Evolutionary conservation across 2,113 vertebrate species (phyloP).

Genomic region (Thunnus thynnus): DNA sequence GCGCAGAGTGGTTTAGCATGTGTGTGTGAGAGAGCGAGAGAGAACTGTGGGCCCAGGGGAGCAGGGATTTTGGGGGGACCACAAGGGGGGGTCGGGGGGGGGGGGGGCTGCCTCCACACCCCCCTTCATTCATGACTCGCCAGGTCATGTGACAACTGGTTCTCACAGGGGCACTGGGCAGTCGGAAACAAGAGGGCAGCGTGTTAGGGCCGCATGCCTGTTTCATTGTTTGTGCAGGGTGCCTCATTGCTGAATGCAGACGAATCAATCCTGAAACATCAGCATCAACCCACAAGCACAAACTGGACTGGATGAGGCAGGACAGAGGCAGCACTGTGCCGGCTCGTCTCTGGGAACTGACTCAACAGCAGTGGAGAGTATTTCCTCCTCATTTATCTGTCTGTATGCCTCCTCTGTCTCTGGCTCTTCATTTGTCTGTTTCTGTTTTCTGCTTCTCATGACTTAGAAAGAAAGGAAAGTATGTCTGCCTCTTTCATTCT

Average conservation of each 20-base stretch:
- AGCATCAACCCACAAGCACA: constrained; percentile 61
- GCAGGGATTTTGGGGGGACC: constrained; percentile 42
- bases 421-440: constrained; percentile 48
- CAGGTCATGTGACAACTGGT: constrained; percentile 76
- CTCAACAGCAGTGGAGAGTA: constrained; percentile 40
- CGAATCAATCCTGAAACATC: constrained; percentile 78
- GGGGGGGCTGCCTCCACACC: constrained; percentile 12
- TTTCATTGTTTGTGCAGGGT: constrained; percentile 73
- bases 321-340: constrained; percentile 69
- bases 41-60: constrained; percentile 31
- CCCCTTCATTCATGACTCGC: constrained; percentile 42
- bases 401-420: constrained; percentile 51
- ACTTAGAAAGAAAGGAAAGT: constrained; percentile 25
- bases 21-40: constrained; percentile 19
- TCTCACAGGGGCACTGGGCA: constrained; percentile 73
- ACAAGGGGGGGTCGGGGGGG: constrained; percentile 7
- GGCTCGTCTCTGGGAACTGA: constrained; percentile 59
- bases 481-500: constrained; percentile 2
- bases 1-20: constrained; percentile 59
- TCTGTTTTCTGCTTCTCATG: constrained; percentile 51
- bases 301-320: constrained; percentile 38
- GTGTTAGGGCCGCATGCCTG: constrained; percentile 74
- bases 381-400: constrained; percentile 67
- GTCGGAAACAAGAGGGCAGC: constrained; percentile 75
- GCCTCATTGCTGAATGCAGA: constrained; percentile 75